These are phyloP conservation scores for Radopholus similis DNA, from an alignment of 1,140 invertebrate genomes.

Conservation along the genomic window DNA sequence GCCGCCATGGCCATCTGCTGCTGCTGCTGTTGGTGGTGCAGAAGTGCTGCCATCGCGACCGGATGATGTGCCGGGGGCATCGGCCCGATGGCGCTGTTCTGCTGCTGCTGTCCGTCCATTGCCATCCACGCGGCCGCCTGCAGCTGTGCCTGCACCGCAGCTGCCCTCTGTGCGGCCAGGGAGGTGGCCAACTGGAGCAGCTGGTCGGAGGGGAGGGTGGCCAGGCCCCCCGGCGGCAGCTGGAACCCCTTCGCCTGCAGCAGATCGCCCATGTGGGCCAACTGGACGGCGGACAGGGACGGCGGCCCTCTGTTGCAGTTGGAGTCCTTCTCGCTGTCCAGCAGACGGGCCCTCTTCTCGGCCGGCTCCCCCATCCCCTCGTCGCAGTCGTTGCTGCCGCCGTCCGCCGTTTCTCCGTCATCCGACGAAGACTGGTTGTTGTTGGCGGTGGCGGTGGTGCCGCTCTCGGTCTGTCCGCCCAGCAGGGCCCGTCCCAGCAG, in stretches of 20 bases:
- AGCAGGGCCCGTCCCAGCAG: constrained; percentile 16
- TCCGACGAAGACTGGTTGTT: background rate
- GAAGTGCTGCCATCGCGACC: background rate
- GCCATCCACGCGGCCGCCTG: constrained; percentile 16
- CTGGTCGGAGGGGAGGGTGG: constrained; percentile 4
- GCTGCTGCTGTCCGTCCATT: background rate
- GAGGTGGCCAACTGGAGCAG: constrained; percentile 4
- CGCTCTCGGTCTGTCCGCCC: too few species aligned
- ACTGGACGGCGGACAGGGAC: background rate
- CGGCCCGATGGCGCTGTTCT: background rate
- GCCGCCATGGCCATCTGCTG: background rate
- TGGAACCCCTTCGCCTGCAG: constrained; percentile 10
- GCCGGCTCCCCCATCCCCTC: background rate
- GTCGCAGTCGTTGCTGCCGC: background rate
- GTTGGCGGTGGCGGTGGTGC: background rate
- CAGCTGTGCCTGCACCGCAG: constrained; percentile 11
- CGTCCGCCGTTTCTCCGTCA: background rate
- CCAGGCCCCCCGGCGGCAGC: constrained; percentile 7
- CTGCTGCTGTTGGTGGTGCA: constrained; percentile 10
- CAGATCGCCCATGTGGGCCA: constrained; percentile 1
- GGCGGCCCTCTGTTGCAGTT: too few species aligned
- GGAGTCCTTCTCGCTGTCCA: background rate
- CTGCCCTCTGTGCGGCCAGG: constrained; percentile 4
- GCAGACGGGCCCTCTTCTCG: background rate
- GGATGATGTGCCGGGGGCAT: background rate